phyloP scores from a whole-genome alignment of 2,113 vertebrate genomes.

The Cinclus mexicanus region DNA sequence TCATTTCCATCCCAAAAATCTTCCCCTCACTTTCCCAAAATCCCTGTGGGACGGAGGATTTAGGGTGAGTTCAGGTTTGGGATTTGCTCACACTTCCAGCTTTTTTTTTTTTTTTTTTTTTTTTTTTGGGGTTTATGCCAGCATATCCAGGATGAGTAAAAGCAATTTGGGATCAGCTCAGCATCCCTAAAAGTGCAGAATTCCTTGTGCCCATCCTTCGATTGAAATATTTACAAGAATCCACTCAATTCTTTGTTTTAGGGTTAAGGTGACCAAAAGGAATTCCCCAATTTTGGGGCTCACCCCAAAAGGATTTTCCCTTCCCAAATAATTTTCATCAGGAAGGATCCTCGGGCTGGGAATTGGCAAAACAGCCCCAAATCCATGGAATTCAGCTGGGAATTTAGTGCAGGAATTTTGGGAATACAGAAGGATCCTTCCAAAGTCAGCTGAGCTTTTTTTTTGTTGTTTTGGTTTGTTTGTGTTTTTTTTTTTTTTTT shows the following conservation, averaged over 20 bases:
- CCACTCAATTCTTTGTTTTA: background rate
- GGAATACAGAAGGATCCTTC: background rate
- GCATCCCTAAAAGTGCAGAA: background rate
- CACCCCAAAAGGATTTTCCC: background rate
- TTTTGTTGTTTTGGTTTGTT: no score
- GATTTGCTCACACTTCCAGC: background rate
- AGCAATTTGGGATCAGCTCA: background rate
- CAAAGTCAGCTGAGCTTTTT: no score
- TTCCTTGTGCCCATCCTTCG: background rate
- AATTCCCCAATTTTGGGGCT: background rate
- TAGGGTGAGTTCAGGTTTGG: background rate
- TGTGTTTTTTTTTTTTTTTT: no score
- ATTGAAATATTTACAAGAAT: background rate
- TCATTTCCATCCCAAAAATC: background rate
- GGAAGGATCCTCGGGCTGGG: background rate
- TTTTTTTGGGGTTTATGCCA: background rate
- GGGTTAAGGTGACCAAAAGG: no score
- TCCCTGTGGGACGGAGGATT: background rate
- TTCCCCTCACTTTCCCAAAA: no score
- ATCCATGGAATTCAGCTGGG: background rate
- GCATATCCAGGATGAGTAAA: background rate
- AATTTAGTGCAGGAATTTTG: background rate
- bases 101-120: no score
- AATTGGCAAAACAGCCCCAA: background rate
- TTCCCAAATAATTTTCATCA: background rate